Evolutionary conservation across 2,113 vertebrate genomes (phyloP), one percentile per base, ranked within the genome.

Genomic region (Hippoglossus stenolepis): DNA sequence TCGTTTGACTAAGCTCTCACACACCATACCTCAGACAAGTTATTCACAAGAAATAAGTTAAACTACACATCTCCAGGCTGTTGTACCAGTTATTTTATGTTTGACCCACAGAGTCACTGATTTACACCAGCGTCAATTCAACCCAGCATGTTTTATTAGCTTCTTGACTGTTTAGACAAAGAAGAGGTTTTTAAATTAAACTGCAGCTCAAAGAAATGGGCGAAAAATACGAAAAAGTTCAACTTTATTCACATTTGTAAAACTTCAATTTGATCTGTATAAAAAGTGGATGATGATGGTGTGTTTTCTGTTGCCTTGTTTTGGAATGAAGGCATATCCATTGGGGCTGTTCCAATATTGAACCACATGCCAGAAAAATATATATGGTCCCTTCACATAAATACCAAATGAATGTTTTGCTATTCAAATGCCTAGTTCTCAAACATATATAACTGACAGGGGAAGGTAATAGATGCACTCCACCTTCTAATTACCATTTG

Each of bases 321-420:
- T 60, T 56, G 53, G 38, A 84, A 66, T 79, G 13, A 73, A 78
- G 54, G 49, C 53, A 5, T 49, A 75, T 79, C 40, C 70, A 60
- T 76, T n/a, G 10, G 65, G 65, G 56, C 73, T 73, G 58, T 64
- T 96, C 95, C 95, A 83, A 94, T 96, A 96, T 96, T 95, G 94
- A 96, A 95, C 95, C 95, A 95, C 95, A 94, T 93, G 93, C 93
- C 54, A 94, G 92, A 93, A 65, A 66, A 15, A 43, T 59, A 49
- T 20, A 54, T 35, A 63, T 23, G 43, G 61, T 80, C 77, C 62
- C 58, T 61, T 56, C 45, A 57, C 73, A 83, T 87, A 1, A 74
- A 77, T 83, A 61, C 67, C 77, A 63, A 84, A 66, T 57, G 43
- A 21, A 54, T 80, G 68, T 58, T 88, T 83, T 82, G 75, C 57